phyloP scores from a whole-genome alignment of 1,140 invertebrate genomes.

The Drosophila quadrilineata region DNA sequence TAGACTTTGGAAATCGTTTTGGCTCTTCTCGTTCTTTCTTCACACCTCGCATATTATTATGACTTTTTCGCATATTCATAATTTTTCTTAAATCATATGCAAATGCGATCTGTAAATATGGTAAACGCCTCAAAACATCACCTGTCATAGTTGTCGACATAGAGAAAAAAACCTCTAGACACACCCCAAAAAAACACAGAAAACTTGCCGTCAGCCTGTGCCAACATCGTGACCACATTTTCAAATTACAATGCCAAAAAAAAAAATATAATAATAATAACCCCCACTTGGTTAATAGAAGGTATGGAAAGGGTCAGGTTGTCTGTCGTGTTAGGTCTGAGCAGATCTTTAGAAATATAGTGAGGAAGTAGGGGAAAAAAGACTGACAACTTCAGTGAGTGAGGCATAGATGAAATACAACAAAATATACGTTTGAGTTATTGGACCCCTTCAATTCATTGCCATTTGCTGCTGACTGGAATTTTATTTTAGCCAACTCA shows the following conservation, averaged over 20 bases:
- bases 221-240: constrained; percentile 26
- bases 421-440: constrained; percentile 5
- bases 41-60: not conserved
- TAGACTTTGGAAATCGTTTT: too few species aligned
- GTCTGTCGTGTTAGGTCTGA: not conserved
- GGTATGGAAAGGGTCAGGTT: not conserved
- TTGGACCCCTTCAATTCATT: not conserved
- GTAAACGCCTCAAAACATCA: constrained; percentile 29
- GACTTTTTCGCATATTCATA: constrained; percentile 5
- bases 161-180: constrained; percentile 15
- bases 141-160: too few species aligned
- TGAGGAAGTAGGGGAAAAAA: too few species aligned
- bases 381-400: not conserved
- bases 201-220: not conserved
- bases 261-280: constrained; percentile 5
- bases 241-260: constrained; percentile 42
- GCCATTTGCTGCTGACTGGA: constrained; percentile 24
- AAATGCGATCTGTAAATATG: constrained; percentile 27
- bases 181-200: constrained; percentile 25
- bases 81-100: constrained; percentile 13
- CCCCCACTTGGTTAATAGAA: not conserved
- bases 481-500: constrained; percentile 33
- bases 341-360: too few species aligned
- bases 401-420: constrained; percentile 19
- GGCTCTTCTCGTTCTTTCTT: not conserved